phyloP scores from a whole-genome alignment of 2,113 vertebrate genomes.

The Seriola aureovittata region DNA sequence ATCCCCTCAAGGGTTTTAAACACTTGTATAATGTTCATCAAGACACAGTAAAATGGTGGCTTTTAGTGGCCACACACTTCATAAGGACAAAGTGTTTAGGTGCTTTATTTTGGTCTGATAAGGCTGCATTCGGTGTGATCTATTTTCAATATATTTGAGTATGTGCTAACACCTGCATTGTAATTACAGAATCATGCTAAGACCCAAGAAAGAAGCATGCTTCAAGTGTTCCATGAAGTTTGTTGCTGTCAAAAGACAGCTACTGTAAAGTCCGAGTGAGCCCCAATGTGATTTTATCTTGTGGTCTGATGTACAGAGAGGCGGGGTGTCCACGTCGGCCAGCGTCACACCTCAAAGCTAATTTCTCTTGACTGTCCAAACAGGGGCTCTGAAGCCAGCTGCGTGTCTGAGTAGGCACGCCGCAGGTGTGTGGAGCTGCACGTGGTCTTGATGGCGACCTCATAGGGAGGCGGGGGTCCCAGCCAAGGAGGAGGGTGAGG shows the following conservation, averaged over 20 bases:
- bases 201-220: slow-evolving; percentile 54
- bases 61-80: background rate
- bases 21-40: background rate
- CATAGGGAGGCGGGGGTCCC: slow-evolving; percentile 87
- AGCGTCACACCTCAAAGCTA: slow-evolving; percentile 86
- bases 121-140: background rate
- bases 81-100: slow-evolving; percentile 19
- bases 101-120: slow-evolving; percentile 14
- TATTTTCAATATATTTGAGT: slow-evolving; percentile 7
- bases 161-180: background rate
- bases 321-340: background rate
- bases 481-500: slow-evolving; percentile 80
- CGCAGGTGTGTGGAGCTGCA: slow-evolving; percentile 86
- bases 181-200: slow-evolving; percentile 61
- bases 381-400: slow-evolving; percentile 82
- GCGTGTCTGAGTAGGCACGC: slow-evolving; percentile 86
- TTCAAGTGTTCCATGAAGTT: slow-evolving; percentile 34
- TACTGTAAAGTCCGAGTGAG: background rate
- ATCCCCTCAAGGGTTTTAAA: background rate
- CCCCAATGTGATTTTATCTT: background rate
- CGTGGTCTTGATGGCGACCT: slow-evolving; percentile 87
- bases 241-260: slow-evolving; percentile 2
- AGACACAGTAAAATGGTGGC: background rate
- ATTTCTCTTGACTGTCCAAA: slow-evolving; percentile 86
- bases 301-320: background rate